phyloP scores from a whole-genome alignment of 2,888 invertebrate genomes.

The Gerris lacustris region DNA sequence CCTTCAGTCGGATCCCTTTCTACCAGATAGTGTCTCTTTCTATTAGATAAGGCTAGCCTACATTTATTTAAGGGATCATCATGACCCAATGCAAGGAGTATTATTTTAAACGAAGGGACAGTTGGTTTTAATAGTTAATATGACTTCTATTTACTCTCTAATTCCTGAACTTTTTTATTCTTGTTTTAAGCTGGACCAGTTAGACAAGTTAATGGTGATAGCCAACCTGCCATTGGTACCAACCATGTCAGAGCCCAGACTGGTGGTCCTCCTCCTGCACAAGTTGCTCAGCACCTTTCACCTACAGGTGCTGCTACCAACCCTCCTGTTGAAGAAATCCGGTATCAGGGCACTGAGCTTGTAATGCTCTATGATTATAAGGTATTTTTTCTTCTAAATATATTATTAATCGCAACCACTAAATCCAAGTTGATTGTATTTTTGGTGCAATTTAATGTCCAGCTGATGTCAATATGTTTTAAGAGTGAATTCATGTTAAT shows the following conservation, averaged over 20 bases:
- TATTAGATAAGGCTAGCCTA: too few species aligned
- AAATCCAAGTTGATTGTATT: background rate
- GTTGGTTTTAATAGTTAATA: too few species aligned
- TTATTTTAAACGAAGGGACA: too few species aligned
- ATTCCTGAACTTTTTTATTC: too few species aligned
- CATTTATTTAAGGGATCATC: too few species aligned
- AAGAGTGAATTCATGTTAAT: too few species aligned
- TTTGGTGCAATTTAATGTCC: background rate
- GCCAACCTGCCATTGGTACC: conserved; percentile 24
- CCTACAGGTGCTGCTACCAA: conserved; percentile 28
- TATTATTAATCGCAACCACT: background rate
- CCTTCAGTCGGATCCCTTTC: too few species aligned
- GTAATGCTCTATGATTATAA: conserved; percentile 93
- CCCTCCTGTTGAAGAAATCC: conserved; percentile 46
- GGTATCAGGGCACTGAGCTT: conserved; percentile 78
- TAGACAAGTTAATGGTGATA: conserved; percentile 35
- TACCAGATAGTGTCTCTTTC: too few species aligned
- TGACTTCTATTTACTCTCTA: too few species aligned
- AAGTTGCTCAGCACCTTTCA: conserved; percentile 29
- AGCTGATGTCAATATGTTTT: too few species aligned
- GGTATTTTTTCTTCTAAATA: conserved; percentile 37
- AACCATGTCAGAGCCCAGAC: conserved; percentile 26
- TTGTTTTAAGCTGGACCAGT: conserved; percentile 37
- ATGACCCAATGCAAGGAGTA: too few species aligned
- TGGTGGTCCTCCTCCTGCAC: background rate